Conservation (phyloP, 1,140 invertebrate genomes). For the Branchinecta lynchi region DNA sequence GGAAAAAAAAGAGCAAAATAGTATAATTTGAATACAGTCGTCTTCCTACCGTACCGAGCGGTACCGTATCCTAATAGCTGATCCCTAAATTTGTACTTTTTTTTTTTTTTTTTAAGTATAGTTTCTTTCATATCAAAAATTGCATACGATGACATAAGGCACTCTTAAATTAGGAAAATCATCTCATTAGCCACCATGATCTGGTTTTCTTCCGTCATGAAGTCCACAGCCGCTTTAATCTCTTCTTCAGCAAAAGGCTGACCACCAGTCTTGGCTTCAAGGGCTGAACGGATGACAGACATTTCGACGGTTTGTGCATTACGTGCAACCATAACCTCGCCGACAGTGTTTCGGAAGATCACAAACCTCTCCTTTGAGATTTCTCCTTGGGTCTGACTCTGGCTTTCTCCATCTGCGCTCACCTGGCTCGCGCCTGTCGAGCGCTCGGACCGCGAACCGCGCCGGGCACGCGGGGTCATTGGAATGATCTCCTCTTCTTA, state of each 20-base stretch:
- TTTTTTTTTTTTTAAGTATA: no score
- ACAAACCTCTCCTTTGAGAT: conserved; percentile 28
- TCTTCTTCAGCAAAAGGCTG: conserved; percentile 50
- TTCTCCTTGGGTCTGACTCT: not conserved
- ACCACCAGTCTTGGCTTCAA: conserved; percentile 34
- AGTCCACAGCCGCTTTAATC: conserved; percentile 54
- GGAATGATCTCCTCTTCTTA: conserved; percentile 32
- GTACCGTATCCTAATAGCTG: no score
- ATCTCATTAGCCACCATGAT: conserved; percentile 77
- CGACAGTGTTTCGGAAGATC: conserved; percentile 45
- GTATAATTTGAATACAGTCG: no score
- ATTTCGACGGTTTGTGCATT: conserved; percentile 48
- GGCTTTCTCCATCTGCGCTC: not conserved
- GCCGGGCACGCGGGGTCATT: conserved; percentile 26
- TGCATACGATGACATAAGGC: not conserved
- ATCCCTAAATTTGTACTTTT: no score
- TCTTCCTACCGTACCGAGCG: no score
- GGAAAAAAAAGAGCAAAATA: no score
- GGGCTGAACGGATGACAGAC: conserved; percentile 38
- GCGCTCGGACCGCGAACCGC: not conserved
- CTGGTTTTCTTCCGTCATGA: conserved; percentile 77
- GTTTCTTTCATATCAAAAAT: no score
- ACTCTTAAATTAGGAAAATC: conserved; percentile 61
- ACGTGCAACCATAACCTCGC: conserved; percentile 48
- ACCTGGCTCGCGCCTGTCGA: not conserved